Conservation (phyloP, 2,888 invertebrate species). For the Leptinotarsa peninsularis region DNA sequence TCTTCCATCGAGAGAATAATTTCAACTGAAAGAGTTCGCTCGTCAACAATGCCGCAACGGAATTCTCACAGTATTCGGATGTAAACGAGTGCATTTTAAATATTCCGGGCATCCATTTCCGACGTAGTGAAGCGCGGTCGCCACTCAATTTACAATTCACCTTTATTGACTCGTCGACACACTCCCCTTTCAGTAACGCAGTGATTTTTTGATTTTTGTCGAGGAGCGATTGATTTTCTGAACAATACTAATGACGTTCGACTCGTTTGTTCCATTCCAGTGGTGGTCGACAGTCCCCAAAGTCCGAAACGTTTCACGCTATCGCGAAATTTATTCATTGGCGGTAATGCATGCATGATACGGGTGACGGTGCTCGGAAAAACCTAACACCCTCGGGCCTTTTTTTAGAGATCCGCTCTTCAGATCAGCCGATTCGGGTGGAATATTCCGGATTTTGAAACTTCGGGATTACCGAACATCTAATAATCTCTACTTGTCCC, state of each 20-base stretch:
- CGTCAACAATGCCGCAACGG: not conserved
- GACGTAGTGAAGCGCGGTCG: not conserved
- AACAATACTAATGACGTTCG: not conserved
- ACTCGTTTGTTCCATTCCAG: slow-evolving; percentile 3
- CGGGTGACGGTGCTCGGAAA: too few species aligned
- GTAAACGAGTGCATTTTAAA: slow-evolving; percentile 20
- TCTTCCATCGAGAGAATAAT: not conserved
- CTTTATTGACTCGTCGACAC: slow-evolving; percentile 15
- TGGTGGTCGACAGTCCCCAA: not conserved
- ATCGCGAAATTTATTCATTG: too few species aligned
- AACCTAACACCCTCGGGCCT: not conserved
- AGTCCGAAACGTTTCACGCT: not conserved
- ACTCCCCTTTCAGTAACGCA: slow-evolving; percentile 4
- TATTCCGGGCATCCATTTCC: slow-evolving; percentile 21
- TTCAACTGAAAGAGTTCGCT: slow-evolving; percentile 12
- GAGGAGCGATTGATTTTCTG: slow-evolving; percentile 11
- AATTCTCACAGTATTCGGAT: slow-evolving; percentile 2
- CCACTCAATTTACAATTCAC: slow-evolving; percentile 19
- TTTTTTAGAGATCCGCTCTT: too few species aligned
- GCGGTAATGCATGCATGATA: too few species aligned
- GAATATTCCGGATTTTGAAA: too few species aligned
- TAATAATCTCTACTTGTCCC: too few species aligned
- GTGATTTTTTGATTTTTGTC: slow-evolving; percentile 16
- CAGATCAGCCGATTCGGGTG: too few species aligned
- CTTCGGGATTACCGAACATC: too few species aligned